These are phyloP conservation scores for Lerista edwardsae DNA, from an alignment of 2,797 vertebrate genomes.

Conservation along the genomic window DNA sequence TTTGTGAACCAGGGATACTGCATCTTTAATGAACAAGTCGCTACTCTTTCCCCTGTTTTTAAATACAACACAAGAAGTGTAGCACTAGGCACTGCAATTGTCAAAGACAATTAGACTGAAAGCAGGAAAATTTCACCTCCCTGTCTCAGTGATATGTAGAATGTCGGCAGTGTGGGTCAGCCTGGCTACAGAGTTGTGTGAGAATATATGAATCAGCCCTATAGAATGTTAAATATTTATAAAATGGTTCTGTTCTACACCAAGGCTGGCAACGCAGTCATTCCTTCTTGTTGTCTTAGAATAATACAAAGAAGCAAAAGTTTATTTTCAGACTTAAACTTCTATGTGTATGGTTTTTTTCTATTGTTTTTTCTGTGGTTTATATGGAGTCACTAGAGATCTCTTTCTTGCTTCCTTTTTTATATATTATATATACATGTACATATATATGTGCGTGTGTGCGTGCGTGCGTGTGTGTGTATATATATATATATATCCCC, in stretches of 20 bases:
- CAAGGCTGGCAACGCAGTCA: conserved; percentile 87
- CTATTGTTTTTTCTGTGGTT: conserved; percentile 70
- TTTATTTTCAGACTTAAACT: conserved; percentile 77
- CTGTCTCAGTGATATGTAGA: conserved; percentile 84
- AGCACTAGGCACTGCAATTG: conserved; percentile 82
- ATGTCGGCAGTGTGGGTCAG: conserved; percentile 83
- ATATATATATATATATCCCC: conserved; percentile 63
- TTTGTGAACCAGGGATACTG: conserved; percentile 82
- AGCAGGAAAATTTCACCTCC: conserved; percentile 83
- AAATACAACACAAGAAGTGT: conserved; percentile 84
- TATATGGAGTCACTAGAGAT: conserved; percentile 81
- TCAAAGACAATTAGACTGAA: conserved; percentile 86
- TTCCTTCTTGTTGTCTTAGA: conserved; percentile 81
- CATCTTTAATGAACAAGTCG: conserved; percentile 86
- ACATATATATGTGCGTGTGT: conserved; percentile 39
- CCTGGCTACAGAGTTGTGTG: conserved; percentile 81
- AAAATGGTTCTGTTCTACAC: conserved; percentile 84
- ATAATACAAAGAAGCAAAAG: conserved; percentile 79
- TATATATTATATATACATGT: conserved; percentile 62
- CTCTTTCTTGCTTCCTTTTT: conserved; percentile 68
- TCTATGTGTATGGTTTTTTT: conserved; percentile 39
- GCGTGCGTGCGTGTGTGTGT: conserved; percentile 61
- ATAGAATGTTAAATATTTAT: conserved; percentile 88
- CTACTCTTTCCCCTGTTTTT: conserved; percentile 82
- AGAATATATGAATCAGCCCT: conserved; percentile 84